Base-by-base conservation (phyloP, 2,888 invertebrate species). In the Plagodis pulveraria region DNA sequence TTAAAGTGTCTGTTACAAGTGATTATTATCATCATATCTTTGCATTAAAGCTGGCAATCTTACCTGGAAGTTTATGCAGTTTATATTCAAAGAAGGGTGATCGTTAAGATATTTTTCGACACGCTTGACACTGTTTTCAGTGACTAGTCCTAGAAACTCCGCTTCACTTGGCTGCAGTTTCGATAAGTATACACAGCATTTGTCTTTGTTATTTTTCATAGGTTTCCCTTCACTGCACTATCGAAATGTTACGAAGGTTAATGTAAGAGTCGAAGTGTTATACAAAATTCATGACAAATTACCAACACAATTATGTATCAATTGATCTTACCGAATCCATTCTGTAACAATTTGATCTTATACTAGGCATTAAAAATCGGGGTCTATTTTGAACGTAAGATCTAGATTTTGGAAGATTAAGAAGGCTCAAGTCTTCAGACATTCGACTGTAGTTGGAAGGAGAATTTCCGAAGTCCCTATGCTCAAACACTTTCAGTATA, bases 41-140 rank as follows among this genome's bases (percentile, higher is more conserved):
- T 58, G 55, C 54, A 56, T 66, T 62, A 65, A 67, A 49, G 65
- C 58, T 68, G 70, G 57, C 49, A 51, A 38, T 53, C 65, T 74
- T 77, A 93, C 94, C 84, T 85, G 94, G 76, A 92, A 94, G 73
- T 94, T 93, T 9, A 89, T 85, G 74, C 93, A 94, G 73, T 95
- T 95, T 52, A 94, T 81, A 70, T 95, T 94, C 66, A 95, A 86
- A 8, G 83, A 77, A 1, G 83, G 75, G 71, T 93, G 83, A 0
- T 79, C 73, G 32, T 83, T 74, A 2, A 95, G 72, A 74, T 93
- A 93, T 43, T 83, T 76, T 67, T 82, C 77, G 0, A 93, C 93
- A 0, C 81, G 84, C 0, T 76, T 58, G 0, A 94, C 85, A 66
- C 93, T 87, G 63, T 93, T 91, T 7, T 78, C 73, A 0, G 74